Conservation (phyloP, 2,113 vertebrate genomes). For the Trachemys scripta region DNA sequence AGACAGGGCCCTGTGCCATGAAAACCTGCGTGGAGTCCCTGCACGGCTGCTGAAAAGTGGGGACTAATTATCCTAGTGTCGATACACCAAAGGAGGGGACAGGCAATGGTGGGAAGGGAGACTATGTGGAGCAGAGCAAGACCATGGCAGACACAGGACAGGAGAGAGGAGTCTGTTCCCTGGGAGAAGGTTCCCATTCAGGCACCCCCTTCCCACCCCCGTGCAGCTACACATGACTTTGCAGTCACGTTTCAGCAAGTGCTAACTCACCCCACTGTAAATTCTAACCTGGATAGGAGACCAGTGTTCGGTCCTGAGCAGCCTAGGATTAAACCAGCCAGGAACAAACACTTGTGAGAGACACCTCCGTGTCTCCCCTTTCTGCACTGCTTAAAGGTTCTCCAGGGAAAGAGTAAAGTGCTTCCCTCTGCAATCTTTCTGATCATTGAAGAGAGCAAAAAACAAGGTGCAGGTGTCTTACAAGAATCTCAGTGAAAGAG, state of each 20-base stretch:
- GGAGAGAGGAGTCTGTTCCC: neutral
- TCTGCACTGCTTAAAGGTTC: neutral
- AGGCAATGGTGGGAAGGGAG: neutral
- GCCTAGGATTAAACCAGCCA: neutral
- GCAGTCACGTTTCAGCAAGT: neutral
- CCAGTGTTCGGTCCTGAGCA: fast-evolving
- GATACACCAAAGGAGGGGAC: neutral
- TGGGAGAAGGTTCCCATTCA: neutral
- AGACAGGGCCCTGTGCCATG: neutral
- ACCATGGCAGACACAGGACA: neutral
- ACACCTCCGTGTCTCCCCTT: neutral
- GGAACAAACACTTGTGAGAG: neutral
- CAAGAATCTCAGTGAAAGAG: neutral
- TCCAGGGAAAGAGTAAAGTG: neutral
- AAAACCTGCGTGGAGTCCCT: neutral
- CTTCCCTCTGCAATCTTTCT: neutral
- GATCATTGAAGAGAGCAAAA: neutral
- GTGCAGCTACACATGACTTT: neutral
- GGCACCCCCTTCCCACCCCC: neutral
- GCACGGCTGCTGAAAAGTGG: neutral
- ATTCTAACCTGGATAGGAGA: neutral
- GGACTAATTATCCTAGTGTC: neutral
- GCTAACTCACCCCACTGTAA: neutral
- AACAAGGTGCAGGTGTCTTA: neutral
- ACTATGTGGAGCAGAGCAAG: neutral